These are phyloP conservation scores for Actias luna DNA, from an alignment of 2,888 invertebrate species.

Conservation along the genomic window DNA sequence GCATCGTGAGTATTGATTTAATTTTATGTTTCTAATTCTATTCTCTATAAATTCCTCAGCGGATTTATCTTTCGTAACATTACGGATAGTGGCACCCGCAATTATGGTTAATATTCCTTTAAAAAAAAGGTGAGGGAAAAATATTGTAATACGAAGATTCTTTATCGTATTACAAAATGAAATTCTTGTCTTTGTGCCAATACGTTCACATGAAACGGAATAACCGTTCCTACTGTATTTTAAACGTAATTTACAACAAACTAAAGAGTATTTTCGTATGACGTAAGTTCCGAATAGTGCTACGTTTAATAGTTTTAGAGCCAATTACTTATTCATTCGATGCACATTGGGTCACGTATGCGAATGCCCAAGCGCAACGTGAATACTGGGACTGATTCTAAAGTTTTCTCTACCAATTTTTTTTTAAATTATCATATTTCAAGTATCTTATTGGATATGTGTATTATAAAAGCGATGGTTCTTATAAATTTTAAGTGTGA, in stretches of 20 bases:
- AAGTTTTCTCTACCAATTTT: background rate
- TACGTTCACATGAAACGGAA: conserved; percentile 2
- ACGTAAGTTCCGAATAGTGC: background rate
- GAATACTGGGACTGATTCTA: background rate
- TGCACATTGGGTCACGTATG: conserved; percentile 10
- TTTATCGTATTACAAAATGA: conserved; percentile 13
- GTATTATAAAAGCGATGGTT: background rate
- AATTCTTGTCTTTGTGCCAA: conserved; percentile 13
- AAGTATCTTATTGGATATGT: background rate
- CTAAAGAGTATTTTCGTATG: background rate
- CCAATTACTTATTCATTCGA: conserved; percentile 15
- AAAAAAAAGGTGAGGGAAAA: background rate
- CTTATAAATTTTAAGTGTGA: background rate
- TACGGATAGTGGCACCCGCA: no score
- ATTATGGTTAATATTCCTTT: background rate
- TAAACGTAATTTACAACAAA: background rate
- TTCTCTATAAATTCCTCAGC: no score
- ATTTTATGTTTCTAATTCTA: no score
- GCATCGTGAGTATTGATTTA: no score
- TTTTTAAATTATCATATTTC: background rate
- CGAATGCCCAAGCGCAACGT: background rate
- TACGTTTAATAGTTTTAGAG: conserved; percentile 12
- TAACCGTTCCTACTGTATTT: background rate
- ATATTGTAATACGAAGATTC: conserved; percentile 7
- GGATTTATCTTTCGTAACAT: no score